phyloP scores from a whole-genome alignment of 2,113 vertebrate genomes.

The Erythrocercus mccallii region DNA sequence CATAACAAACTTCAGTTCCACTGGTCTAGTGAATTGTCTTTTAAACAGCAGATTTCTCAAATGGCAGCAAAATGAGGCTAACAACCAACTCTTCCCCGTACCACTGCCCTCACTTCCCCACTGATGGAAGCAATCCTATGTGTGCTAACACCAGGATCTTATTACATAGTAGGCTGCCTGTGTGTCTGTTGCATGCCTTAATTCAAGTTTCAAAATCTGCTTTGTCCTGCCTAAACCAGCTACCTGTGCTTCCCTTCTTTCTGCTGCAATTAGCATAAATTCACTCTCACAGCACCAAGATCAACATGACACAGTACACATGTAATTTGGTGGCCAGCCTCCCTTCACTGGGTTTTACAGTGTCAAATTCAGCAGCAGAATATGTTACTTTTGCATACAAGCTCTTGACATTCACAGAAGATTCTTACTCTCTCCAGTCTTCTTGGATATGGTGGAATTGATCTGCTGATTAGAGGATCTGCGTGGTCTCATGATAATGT shows the following conservation, averaged over 20 bases:
- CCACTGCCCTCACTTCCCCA: neutral
- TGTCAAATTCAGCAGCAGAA: neutral
- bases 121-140: neutral
- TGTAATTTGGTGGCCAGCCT: neutral
- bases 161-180: neutral
- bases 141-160: neutral
- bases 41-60: neutral
- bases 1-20: neutral
- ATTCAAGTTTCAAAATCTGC: neutral
- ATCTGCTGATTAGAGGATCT: neutral
- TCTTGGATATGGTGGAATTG: neutral
- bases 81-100: neutral
- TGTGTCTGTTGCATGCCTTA: neutral
- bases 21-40: neutral
- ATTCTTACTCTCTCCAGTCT: neutral
- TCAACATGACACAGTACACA: neutral
- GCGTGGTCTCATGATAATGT: fast-evolving
- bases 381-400: neutral
- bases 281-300: neutral
- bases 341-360: neutral
- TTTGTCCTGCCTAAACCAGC: neutral
- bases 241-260: neutral
- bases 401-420: neutral
- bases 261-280: neutral
- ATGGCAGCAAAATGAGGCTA: neutral